Conservation (phyloP, 1,140 invertebrate species). For the Leptinotarsa undecemlineata region DNA sequence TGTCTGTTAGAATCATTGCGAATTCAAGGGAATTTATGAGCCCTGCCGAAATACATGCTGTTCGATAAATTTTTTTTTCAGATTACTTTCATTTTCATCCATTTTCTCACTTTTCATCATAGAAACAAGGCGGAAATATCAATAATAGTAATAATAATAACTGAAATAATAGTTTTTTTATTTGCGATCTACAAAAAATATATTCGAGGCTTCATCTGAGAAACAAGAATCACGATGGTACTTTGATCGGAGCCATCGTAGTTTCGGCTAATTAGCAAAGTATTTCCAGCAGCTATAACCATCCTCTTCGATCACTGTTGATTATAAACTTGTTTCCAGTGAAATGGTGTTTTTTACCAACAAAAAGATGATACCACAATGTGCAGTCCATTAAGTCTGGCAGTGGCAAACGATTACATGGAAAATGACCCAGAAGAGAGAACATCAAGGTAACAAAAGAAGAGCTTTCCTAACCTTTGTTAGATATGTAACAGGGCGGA, state of each 20-base stretch:
- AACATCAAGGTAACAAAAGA: too few relatives aligned
- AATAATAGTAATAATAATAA: not conserved
- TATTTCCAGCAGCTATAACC: too few relatives aligned
- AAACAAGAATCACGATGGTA: not conserved
- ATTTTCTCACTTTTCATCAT: not conserved
- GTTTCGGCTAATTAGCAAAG: too few relatives aligned
- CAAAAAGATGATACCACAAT: too few relatives aligned
- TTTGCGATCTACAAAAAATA: not conserved
- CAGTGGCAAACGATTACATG: too few relatives aligned
- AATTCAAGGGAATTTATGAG: not conserved
- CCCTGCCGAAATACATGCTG: not conserved
- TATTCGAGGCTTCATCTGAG: not conserved
- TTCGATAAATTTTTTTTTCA: not conserved
- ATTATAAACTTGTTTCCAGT: too few relatives aligned
- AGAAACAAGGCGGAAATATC: not conserved
- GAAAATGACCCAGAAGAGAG: too few relatives aligned
- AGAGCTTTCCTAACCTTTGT: too few relatives aligned
- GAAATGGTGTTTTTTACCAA: too few relatives aligned
- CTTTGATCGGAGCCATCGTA: not conserved
- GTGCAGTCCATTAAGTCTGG: too few relatives aligned
- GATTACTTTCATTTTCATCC: not conserved
- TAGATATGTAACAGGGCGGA: too few relatives aligned
- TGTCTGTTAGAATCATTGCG: not conserved
- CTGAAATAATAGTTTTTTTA: not conserved
- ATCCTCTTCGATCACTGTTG: too few relatives aligned